phyloP scores from a whole-genome alignment of 2,113 vertebrate genomes.

The Leptosomus discolor region DNA sequence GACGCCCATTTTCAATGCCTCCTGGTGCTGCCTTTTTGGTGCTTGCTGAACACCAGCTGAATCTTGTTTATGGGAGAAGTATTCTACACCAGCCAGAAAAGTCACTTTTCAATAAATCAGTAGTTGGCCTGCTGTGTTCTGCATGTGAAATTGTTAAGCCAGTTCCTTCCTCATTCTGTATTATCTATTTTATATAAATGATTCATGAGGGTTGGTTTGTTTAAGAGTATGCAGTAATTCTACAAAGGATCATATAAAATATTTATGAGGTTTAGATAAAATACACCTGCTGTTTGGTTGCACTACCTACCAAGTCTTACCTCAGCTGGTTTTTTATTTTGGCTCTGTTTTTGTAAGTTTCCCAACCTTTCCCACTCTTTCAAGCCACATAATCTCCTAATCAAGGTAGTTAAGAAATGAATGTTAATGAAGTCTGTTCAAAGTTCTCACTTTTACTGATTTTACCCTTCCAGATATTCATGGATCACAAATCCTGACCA shows the following conservation, averaged over 20 bases:
- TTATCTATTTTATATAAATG: not conserved
- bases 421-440: not conserved
- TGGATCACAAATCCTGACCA: not conserved
- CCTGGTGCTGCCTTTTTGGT: not conserved
- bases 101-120: not conserved
- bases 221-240: not conserved
- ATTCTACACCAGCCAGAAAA: not conserved
- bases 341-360: not conserved
- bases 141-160: not conserved
- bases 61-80: not conserved
- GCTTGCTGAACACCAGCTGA: not conserved
- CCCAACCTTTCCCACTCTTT: not conserved
- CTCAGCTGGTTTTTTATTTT: not conserved
- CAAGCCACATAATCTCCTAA: not conserved
- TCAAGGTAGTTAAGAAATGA: not conserved
- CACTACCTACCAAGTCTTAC: not conserved
- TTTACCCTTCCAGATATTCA: not conserved
- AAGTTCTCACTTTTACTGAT: not conserved
- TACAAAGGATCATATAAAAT: slow-evolving; percentile 12
- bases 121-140: not conserved
- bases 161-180: not conserved
- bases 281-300: not conserved
- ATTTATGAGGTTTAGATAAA: slow-evolving; percentile 3
- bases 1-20: not conserved
- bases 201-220: not conserved